Base-by-base conservation (phyloP, 2,113 vertebrate genomes). In the Glaucidium brasilianum region DNA sequence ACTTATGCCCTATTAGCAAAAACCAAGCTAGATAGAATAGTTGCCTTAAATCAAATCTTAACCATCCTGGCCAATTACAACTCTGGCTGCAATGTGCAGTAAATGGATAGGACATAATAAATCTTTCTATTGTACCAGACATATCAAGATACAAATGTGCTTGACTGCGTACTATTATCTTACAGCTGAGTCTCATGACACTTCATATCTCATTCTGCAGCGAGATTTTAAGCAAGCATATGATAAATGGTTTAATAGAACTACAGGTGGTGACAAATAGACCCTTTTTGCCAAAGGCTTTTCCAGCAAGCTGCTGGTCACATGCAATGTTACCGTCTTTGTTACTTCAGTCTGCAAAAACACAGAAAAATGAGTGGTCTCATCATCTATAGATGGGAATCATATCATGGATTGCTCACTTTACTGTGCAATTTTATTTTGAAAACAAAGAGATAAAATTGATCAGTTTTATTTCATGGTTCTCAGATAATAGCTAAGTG, bases 21-120 rank as follows among this genome's bases (percentile, higher is more conserved):
- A 92, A 62, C 9, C 47, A 76, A 58, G 15, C 45, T 85, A n/a
- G 55, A 80, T 80, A 85, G 41, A 85, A 68, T 13, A 18, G 9
- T 59, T 88, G 41, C 66, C 63, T 94, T 94, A 83, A 95, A 96
- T 94, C 75, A 96, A 80, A 81, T 64, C 69, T 76, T 79, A 91
- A 69, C 68, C 37, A 67, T 73, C 66, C 55, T 53, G 37, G 43
- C 59, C 92, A 96, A 64, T 88, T 96, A 84, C 39, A 53, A 15
- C 55, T 76, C 66, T 2, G 47, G 6, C 78, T 92, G 29, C 2
- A 4, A 87, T 49, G 53, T 88, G 72, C 60, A 73, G 71, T 67
- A 91, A 92, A 94, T 83, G 74, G 63, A 66, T 80, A 66, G 35
- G 49, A 69, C 27, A 69, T 47, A 67, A 95, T 93, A 82, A 92